phyloP scores from a whole-genome alignment of 2,888 invertebrate species.

The Spatulosminthurus flaviceps region DNA sequence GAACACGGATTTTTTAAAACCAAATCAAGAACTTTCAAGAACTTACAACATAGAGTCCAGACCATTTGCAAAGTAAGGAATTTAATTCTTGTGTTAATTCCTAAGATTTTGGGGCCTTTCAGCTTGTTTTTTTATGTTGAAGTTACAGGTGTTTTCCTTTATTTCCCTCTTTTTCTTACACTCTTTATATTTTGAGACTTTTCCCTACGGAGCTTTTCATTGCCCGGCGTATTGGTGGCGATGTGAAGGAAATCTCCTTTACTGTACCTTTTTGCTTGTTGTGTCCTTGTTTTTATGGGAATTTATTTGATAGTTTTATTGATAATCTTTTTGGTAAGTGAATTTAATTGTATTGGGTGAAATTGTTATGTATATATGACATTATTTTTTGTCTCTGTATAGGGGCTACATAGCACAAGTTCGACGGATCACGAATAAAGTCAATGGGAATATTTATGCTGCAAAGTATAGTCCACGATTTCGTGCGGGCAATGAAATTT shows the following conservation, averaged over 20 bases:
- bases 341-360: too few species aligned
- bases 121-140: not conserved
- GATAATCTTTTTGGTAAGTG: too few species aligned
- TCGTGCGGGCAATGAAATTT: constrained; percentile 40
- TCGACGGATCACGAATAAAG: constrained; percentile 27
- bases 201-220: too few species aligned
- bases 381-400: not conserved
- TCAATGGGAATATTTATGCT: constrained; percentile 65
- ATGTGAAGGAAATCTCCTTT: too few species aligned
- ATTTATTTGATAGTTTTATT: too few species aligned
- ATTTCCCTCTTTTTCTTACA: not conserved
- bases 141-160: constrained; percentile 23
- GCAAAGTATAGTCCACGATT: constrained; percentile 70
- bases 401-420: constrained; percentile 48
- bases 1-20: constrained; percentile 45
- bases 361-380: too few species aligned
- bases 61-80: constrained; percentile 48
- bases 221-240: too few species aligned
- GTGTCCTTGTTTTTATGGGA: too few species aligned
- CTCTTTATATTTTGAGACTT: not conserved
- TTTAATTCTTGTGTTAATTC: not conserved
- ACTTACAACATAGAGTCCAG: constrained; percentile 40
- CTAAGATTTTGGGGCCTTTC: not conserved
- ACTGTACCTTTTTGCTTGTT: too few species aligned
- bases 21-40: constrained; percentile 39